Evolutionary conservation across 2,888 invertebrate species (phyloP).

Genomic region (Eledona agricola): DNA sequence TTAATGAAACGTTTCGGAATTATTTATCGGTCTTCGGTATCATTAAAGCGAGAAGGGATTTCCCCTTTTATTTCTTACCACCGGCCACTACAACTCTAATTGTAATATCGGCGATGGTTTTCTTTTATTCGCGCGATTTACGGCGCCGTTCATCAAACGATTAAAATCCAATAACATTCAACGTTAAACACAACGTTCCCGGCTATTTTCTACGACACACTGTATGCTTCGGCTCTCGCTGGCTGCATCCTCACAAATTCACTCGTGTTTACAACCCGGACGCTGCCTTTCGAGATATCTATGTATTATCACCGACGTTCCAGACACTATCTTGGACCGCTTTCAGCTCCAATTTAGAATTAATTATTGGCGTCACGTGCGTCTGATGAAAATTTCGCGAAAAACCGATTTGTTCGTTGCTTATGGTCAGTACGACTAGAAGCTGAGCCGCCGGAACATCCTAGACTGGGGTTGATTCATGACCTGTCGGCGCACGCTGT

Average conservation of each 20-base stretch:
- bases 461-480: slow-evolving; percentile 54
- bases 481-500: slow-evolving; percentile 52
- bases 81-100: background rate
- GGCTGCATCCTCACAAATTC: too few species aligned
- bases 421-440: slow-evolving; percentile 27
- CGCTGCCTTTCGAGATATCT: slow-evolving; percentile 1
- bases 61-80: slow-evolving; percentile 5
- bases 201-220: background rate
- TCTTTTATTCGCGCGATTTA: slow-evolving; percentile 13
- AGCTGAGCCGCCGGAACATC: slow-evolving; percentile 40
- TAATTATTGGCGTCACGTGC: slow-evolving; percentile 15
- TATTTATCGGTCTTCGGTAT: slow-evolving; percentile 28
- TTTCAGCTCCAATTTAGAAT: slow-evolving; percentile 26
- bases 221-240: too few species aligned
- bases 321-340: slow-evolving; percentile 16
- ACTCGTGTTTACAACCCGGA: background rate
- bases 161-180: slow-evolving; percentile 25
- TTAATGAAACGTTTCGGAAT: slow-evolving; percentile 37
- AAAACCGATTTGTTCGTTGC: slow-evolving; percentile 21
- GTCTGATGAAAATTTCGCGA: background rate
- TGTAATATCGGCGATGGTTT: slow-evolving; percentile 9
- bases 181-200: slow-evolving; percentile 16
- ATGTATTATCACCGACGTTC: slow-evolving; percentile 26
- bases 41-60: slow-evolving; percentile 22
- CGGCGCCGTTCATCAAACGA: slow-evolving; percentile 10